phyloP scores from a whole-genome alignment of 2,888 invertebrate genomes.

The Hypercompe scribonia region DNA sequence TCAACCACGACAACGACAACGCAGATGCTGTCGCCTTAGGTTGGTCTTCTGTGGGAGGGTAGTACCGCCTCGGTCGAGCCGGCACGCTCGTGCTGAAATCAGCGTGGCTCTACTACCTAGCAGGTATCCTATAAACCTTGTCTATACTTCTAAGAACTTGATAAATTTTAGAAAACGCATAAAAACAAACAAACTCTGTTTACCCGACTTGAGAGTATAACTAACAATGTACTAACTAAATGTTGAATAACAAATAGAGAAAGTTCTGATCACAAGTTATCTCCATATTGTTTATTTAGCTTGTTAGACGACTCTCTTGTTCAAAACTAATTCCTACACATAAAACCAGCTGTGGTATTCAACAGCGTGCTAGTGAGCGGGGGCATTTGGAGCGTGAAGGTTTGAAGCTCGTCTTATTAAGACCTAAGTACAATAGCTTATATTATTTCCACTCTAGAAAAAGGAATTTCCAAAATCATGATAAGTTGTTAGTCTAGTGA shows the following conservation, averaged over 20 bases:
- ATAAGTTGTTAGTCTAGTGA: too few species aligned
- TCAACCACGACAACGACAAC: too few species aligned
- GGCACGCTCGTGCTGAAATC: too few species aligned
- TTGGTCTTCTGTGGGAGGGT: too few species aligned
- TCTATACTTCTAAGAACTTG: too few species aligned
- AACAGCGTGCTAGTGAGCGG: neutral
- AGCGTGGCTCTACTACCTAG: too few species aligned
- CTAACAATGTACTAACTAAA: neutral
- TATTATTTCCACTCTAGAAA: too few species aligned
- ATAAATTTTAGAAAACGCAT: neutral
- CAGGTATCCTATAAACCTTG: too few species aligned
- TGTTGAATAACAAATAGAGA: neutral
- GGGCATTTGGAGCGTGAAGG: neutral
- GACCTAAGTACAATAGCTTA: too few species aligned
- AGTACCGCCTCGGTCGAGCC: too few species aligned
- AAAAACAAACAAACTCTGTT: neutral
- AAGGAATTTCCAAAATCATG: too few species aligned
- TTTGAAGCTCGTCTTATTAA: neutral
- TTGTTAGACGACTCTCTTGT: neutral
- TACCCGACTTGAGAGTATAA: neutral
- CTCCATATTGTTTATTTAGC: neutral
- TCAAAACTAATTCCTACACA: neutral
- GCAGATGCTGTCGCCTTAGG: too few species aligned
- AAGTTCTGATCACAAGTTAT: neutral
- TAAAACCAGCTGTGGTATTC: neutral